Conservation (phyloP, 2,113 vertebrate genomes). For the Alaudala cheleensis region DNA sequence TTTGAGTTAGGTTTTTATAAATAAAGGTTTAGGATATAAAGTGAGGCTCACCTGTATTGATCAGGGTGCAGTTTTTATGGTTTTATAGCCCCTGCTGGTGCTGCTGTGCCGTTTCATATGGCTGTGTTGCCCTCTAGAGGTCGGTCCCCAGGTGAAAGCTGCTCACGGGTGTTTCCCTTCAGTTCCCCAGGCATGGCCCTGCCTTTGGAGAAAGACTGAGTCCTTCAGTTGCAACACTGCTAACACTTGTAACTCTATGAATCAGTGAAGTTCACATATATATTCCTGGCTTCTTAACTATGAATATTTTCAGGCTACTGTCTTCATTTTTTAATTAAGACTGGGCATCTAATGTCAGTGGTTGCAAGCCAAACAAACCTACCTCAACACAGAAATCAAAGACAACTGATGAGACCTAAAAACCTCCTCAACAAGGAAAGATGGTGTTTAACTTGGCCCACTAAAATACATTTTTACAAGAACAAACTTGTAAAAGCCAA, state of each 20-base stretch:
- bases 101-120: neutral
- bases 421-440: neutral
- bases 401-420: neutral
- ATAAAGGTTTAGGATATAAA: neutral
- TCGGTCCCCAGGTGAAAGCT: neutral
- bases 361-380: neutral
- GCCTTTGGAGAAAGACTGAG: neutral
- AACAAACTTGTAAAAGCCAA: neutral
- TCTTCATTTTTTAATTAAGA: neutral
- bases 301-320: neutral
- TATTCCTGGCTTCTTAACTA: neutral
- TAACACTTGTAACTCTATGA: neutral
- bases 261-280: neutral
- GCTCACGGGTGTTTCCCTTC: neutral
- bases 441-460: neutral
- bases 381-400: neutral
- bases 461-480: neutral
- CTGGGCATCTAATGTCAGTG: neutral
- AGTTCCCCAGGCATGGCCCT: fast-evolving
- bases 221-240: neutral
- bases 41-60: neutral
- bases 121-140: slow-evolving; percentile 61
- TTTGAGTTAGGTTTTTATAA: neutral
- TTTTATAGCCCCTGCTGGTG: fast-evolving
- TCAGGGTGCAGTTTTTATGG: neutral